phyloP scores from a whole-genome alignment of 2,113 vertebrate species.

The Miniopterus natalensis region DNA sequence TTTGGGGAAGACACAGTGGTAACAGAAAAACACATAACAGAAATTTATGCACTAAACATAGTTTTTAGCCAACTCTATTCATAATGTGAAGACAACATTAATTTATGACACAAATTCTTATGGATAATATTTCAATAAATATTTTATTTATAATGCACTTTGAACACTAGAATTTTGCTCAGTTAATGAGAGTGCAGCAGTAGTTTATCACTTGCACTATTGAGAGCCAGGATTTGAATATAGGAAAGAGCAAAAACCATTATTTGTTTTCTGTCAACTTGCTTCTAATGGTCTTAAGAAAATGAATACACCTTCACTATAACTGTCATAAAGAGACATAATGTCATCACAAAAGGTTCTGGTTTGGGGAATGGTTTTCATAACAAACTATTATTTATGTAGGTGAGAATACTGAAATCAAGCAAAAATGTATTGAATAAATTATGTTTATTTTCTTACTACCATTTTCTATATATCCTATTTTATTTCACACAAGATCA shows the following conservation, averaged over 20 bases:
- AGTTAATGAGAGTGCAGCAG: slow-evolving; percentile 24
- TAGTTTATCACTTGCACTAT: slow-evolving; percentile 41
- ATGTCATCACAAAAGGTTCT: slow-evolving; percentile 23
- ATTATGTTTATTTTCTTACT: slow-evolving; percentile 39
- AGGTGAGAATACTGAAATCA: background rate
- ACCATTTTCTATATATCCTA: background rate
- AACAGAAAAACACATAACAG: background rate
- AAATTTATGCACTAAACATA: background rate
- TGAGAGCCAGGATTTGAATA: background rate
- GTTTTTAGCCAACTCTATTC: slow-evolving; percentile 13
- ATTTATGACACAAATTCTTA: slow-evolving; percentile 24
- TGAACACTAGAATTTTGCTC: slow-evolving; percentile 32
- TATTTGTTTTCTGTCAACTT: slow-evolving; percentile 47
- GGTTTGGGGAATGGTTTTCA: background rate
- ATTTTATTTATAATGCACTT: slow-evolving; percentile 60
- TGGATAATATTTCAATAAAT: background rate
- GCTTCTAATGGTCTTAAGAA: slow-evolving; percentile 33
- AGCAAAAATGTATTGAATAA: background rate
- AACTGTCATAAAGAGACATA: slow-evolving; percentile 1
- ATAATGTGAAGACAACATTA: background rate
- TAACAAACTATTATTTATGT: slow-evolving; percentile 18
- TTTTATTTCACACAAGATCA: slow-evolving; percentile 9
- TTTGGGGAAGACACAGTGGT: background rate
- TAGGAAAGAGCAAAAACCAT: background rate
- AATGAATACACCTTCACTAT: background rate